Base-by-base conservation (phyloP, 2,113 vertebrate species). In the Eolophus roseicapilla region DNA sequence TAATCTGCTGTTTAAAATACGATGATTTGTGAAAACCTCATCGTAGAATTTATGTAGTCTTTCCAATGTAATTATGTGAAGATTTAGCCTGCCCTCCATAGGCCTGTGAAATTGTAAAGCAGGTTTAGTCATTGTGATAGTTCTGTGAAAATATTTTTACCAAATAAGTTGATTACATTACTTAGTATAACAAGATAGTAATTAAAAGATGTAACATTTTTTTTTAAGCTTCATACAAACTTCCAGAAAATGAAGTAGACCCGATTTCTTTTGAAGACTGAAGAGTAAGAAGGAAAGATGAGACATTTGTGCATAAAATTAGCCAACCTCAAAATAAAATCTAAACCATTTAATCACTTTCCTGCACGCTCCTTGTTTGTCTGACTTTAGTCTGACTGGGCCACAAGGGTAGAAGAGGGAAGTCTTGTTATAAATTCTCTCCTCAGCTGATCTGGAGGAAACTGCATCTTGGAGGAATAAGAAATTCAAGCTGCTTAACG, bases 51-150 rank as follows among this genome's bases (percentile, higher is more conserved):
- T 37, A 57, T 94, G 57, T 88, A 88, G 80, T 95, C 39, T 93
- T 95, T 92, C 78, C 88, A 80, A 37, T 93, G 57, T 96, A 95
- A 95, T 93, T 95, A 80, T 23, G 17, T 46, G 78, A 74, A 68
- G 57, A 86, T 82, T 50, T 79, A 73, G 21, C 23, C 29, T 87
- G 47, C 53, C 44, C 57, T 82, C 47, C 27, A 0, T 53, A 82
- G 74, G 70, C 70, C 88, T 93, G 41, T 81, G 95, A 93, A 95
- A 64, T 96, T 96, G 67, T 60, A 95, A 96, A 82, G 47, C 69
- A 88, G 37, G 69, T 80, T 81, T 87, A 62, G 31, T 53, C 62
- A 31, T 28, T 68, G 57, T 85, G 64, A 71, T 33, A 64, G 43
- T 46, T 49, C 59, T 41, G 23, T 27, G 43, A 79, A 75, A 96